phyloP scores from a whole-genome alignment of 1,140 invertebrate species.

The Listronotus oregonensis region DNA sequence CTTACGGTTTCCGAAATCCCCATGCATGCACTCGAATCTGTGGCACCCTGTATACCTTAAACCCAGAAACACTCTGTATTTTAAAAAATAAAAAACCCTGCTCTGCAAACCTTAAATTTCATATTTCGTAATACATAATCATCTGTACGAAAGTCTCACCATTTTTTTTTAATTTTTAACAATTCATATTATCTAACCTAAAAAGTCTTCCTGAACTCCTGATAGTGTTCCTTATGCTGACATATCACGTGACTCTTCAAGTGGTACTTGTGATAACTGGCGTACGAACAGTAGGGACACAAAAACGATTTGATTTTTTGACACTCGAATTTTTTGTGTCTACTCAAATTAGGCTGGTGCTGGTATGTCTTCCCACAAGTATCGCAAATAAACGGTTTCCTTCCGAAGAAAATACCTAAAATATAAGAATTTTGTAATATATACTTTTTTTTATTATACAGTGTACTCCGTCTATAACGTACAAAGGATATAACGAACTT shows the following conservation, averaged over 20 bases:
- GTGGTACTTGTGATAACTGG: constrained; percentile 23
- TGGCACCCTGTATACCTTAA: too few relatives aligned
- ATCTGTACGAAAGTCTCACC: too few relatives aligned
- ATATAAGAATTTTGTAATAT: neutral
- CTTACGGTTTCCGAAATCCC: too few relatives aligned
- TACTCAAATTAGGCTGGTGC: constrained; percentile 18
- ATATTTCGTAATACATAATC: too few relatives aligned
- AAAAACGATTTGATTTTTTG: constrained; percentile 59
- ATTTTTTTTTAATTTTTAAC: too few relatives aligned
- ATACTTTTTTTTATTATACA: neutral
- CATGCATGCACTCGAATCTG: too few relatives aligned
- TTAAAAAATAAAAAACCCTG: too few relatives aligned
- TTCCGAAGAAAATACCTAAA: neutral
- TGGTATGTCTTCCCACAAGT: constrained; percentile 23
- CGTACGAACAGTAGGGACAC: constrained; percentile 42
- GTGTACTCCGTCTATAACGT: too few relatives aligned
- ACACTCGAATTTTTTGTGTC: constrained; percentile 59
- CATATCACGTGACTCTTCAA: constrained; percentile 27
- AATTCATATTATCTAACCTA: too few relatives aligned
- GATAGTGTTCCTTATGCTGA: constrained; percentile 19
- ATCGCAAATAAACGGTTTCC: constrained; percentile 5
- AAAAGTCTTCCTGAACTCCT: constrained; percentile 3
- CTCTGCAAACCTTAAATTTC: too few relatives aligned
- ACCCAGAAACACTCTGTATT: too few relatives aligned
- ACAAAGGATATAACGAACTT: too few relatives aligned